phyloP scores from a whole-genome alignment of 2,888 invertebrate genomes.

The Phyllotreta striolata region DNA sequence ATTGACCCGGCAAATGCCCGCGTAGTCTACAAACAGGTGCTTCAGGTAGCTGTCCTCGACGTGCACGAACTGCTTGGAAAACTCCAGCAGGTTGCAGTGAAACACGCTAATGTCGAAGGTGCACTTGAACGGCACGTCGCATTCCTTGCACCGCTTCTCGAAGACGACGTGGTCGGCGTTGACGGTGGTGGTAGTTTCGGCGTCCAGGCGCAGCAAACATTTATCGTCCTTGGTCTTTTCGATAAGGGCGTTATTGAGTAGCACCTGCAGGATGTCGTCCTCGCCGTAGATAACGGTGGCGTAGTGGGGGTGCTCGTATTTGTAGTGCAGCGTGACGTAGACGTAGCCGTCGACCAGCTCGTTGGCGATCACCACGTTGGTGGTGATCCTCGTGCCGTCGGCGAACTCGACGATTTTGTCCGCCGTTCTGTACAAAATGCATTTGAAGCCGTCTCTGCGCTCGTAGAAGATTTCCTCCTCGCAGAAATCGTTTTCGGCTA shows the following conservation, averaged over 20 bases:
- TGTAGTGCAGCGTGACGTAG: constrained; percentile 43
- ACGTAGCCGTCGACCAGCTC: constrained; percentile 49
- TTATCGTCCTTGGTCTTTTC: constrained; percentile 28
- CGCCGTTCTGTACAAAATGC: constrained; percentile 44
- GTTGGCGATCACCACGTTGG: constrained; percentile 35
- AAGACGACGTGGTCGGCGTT: constrained; percentile 38
- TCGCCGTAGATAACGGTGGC: constrained; percentile 42
- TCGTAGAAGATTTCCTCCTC: constrained; percentile 47
- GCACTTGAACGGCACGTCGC: constrained; percentile 38
- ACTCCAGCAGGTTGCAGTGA: constrained; percentile 29
- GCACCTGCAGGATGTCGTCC: constrained; percentile 37
- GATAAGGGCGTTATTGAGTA: constrained; percentile 34
- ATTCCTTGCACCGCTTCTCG: constrained; percentile 43
- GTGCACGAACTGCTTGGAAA: constrained; percentile 39
- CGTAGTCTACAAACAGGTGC: constrained; percentile 44
- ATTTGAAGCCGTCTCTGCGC: constrained; percentile 49
- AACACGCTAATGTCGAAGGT: constrained; percentile 40
- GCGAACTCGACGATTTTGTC: constrained; percentile 42
- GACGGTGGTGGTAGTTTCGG: constrained; percentile 33
- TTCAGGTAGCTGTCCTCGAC: constrained; percentile 47
- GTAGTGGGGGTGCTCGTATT: constrained; percentile 49
- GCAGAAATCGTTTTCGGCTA: constrained; percentile 45
- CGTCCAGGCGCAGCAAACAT: constrained; percentile 36
- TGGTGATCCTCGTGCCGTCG: constrained; percentile 48
- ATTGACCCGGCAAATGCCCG: constrained; percentile 45